Evolutionary conservation across 2,113 vertebrate genomes (phyloP).

Genomic region (Nibea albiflora): DNA sequence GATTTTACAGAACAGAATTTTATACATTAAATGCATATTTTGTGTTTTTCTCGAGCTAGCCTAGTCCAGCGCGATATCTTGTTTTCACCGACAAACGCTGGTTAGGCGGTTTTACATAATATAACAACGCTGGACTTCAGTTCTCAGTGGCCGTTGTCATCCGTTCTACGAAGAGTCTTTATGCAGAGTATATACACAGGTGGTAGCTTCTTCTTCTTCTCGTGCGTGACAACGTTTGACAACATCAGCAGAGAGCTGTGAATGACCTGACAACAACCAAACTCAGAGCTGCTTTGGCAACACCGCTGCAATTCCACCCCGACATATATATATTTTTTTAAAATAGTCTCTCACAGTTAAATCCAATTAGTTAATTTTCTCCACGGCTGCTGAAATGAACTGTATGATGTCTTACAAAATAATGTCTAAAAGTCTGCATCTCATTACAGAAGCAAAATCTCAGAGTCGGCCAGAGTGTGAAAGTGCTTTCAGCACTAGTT

Average conservation of each 20-base stretch:
- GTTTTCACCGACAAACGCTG: constrained; percentile 19
- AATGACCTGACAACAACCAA: constrained; percentile 7
- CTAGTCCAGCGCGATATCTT: constrained; percentile 27
- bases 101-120: background rate
- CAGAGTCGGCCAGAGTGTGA: constrained; percentile 49
- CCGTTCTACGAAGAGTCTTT: background rate
- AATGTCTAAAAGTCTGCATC: background rate
- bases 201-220: background rate
- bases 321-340: background rate
- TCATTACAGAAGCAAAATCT: constrained; percentile 49
- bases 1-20: constrained; percentile 35
- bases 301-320: constrained; percentile 36
- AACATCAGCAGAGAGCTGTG: constrained; percentile 17
- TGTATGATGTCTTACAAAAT: background rate
- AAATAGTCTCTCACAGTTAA: constrained; percentile 37
- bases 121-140: background rate
- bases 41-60: constrained; percentile 42
- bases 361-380: constrained; percentile 40
- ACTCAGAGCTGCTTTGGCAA: constrained; percentile 59
- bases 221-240: too few relatives aligned
- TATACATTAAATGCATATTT: constrained; percentile 50
- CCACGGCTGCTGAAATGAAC: constrained; percentile 25
- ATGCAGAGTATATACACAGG: constrained; percentile 6
- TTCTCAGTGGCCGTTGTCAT: constrained; percentile 29
- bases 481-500: constrained; percentile 64